phyloP scores from a whole-genome alignment of 2,797 vertebrate species.

The Hemitrygon akajei region DNA sequence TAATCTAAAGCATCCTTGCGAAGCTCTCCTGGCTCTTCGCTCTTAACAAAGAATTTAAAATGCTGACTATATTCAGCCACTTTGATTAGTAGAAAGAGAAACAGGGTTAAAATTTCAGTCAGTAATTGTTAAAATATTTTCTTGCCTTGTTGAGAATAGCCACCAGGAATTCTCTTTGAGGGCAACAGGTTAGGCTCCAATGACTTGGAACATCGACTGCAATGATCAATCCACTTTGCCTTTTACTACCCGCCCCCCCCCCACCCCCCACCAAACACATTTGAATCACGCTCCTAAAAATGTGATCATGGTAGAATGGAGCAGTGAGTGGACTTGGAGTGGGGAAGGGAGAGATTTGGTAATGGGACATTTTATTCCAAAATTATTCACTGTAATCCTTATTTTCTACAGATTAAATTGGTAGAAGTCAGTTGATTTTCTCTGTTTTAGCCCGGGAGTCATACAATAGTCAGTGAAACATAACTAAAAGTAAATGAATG shows the following conservation, averaged over 20 bases:
- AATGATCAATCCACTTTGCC: too few species aligned
- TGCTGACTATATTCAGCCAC: too few species aligned
- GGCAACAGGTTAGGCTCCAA: not conserved
- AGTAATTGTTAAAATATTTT: not conserved
- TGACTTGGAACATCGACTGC: not conserved
- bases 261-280: not conserved
- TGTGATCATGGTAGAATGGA: not conserved
- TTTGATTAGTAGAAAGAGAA: too few species aligned
- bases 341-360: not conserved
- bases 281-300: not conserved
- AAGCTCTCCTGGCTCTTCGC: not conserved
- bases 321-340: not conserved
- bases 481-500: not conserved
- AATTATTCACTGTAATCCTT: not conserved
- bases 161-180: not conserved
- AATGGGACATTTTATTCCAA: not conserved
- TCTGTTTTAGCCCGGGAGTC: not conserved
- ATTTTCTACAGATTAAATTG: not conserved
- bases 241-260: not conserved
- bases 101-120: too few species aligned
- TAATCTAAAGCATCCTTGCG: not conserved
- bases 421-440: not conserved
- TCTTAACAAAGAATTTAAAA: not conserved
- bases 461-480: not conserved
- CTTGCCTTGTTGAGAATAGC: not conserved